phyloP scores from a whole-genome alignment of 2,888 invertebrate genomes.

The Cryptus armator region DNA sequence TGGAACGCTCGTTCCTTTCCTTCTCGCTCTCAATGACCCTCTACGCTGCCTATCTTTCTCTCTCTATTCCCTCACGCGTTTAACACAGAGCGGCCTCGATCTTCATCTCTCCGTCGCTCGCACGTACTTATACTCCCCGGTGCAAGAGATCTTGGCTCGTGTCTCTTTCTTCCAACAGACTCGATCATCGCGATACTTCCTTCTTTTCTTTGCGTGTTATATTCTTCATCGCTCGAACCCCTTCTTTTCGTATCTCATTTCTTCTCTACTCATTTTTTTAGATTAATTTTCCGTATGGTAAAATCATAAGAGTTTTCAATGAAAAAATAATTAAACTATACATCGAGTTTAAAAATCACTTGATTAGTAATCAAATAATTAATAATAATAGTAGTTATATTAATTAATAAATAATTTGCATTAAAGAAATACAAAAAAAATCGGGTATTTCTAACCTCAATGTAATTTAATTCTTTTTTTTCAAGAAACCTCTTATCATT shows the following conservation, averaged over 20 bases:
- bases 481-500: too few relatives aligned
- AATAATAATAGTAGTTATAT: too few relatives aligned
- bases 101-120: conserved; percentile 55
- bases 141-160: conserved; percentile 1
- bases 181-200: conserved; percentile 64
- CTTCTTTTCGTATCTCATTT: not conserved
- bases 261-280: not conserved
- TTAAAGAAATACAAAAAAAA: too few relatives aligned
- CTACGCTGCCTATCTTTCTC: conserved; percentile 37
- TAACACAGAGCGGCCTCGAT: conserved; percentile 61
- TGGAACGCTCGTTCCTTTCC: conserved; percentile 30
- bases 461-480: too few relatives aligned
- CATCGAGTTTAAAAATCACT: not conserved
- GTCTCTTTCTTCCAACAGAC: conserved; percentile 67
- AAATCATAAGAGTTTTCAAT: not conserved
- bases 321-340: not conserved
- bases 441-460: too few relatives aligned
- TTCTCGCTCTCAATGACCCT: conserved; percentile 42
- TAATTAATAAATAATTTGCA: too few relatives aligned
- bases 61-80: conserved; percentile 44
- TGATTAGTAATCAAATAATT: not conserved
- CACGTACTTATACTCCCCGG: conserved; percentile 42
- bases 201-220: conserved; percentile 53
- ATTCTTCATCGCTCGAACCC: conserved; percentile 23
- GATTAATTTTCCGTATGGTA: not conserved